Evolutionary conservation across 2,113 vertebrate species (phyloP), one percentile per base, ranked within the genome.

Genomic region (Siphamia tubifer): DNA sequence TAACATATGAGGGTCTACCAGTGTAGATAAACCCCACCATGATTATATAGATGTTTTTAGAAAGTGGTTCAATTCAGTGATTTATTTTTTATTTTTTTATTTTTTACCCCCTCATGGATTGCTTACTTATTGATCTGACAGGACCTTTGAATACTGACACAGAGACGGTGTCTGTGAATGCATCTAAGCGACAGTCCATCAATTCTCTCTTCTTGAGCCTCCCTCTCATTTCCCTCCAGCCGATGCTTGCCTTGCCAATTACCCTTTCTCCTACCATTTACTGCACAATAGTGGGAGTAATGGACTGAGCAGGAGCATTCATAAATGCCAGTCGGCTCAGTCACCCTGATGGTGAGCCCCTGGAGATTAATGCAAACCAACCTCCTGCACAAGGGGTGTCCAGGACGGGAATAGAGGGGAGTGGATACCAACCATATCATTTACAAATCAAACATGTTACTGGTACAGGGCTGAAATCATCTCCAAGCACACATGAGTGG

Each of bases 161-260:
- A 55, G 13, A 62, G 32, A 47, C 23, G 17, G 13, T 16, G 19
- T 54, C 24, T 57, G 15, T 28, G 16, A 39, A 49, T 35, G 28
- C 52, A 17, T 47, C 51, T 55, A 49, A 55, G 58, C 52, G 68
- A 68, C 11, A 62, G 58, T 62, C 35, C 57, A 76, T 84, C 48
- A 40, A 32, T 65, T 71, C 40, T 53, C 49, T 38, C 51, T 45
- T 43, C 55, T 38, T 34, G 32, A 54, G 56, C 51, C 36, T 20
- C 36, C 15, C 19, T 23, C 10, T 58, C 24, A 20, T 49, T 55
- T 25, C 38, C 38, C 19, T 25, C 40, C 24, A 49, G 31, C 60
- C 34, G 16, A 77, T 74, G 51, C 62, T 60, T 62, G 74, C 83
- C 77, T 48, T 62, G 53, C 39, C 68, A 63, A 77, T 87, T 74